phyloP scores from a whole-genome alignment of 2,888 invertebrate species.

The Dinocampus coccinellae region DNA sequence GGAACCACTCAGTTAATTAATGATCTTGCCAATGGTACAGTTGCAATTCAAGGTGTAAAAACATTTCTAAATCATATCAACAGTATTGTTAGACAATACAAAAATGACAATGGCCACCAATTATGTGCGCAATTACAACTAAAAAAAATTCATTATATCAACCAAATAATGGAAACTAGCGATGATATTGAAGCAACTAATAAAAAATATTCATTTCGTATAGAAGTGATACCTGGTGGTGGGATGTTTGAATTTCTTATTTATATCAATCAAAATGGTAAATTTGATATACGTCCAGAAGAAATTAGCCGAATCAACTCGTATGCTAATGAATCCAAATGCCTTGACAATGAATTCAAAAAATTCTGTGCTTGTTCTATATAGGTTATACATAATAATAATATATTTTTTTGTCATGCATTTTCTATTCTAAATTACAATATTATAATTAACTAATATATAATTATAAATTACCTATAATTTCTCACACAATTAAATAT shows the following conservation, averaged over 20 bases:
- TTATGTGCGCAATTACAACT: conserved; percentile 73
- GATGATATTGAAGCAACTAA: conserved; percentile 44
- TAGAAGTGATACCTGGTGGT: conserved; percentile 78
- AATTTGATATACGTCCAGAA: conserved; percentile 58
- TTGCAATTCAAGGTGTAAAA: conserved; percentile 72
- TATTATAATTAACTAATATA: too few species aligned
- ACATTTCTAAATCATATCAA: conserved; percentile 69
- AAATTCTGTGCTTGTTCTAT: neutral
- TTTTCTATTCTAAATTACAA: too few species aligned
- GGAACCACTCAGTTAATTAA: conserved; percentile 73
- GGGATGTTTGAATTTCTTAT: conserved; percentile 81
- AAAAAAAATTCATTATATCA: conserved; percentile 71
- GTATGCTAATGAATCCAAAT: conserved; percentile 57
- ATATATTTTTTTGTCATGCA: neutral
- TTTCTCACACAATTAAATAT: neutral
- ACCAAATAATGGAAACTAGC: conserved; percentile 69
- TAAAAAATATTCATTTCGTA: conserved; percentile 75
- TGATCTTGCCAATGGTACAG: conserved; percentile 66
- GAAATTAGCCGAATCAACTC: conserved; percentile 61
- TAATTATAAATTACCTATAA: neutral
- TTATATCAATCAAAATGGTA: conserved; percentile 57
- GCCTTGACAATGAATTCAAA: conserved; percentile 47
- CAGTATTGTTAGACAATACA: conserved; percentile 56
- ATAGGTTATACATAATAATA: neutral
- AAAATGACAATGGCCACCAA: conserved; percentile 54